Conservation (phyloP, 2,888 invertebrate genomes). For the Folsomia candida region DNA sequence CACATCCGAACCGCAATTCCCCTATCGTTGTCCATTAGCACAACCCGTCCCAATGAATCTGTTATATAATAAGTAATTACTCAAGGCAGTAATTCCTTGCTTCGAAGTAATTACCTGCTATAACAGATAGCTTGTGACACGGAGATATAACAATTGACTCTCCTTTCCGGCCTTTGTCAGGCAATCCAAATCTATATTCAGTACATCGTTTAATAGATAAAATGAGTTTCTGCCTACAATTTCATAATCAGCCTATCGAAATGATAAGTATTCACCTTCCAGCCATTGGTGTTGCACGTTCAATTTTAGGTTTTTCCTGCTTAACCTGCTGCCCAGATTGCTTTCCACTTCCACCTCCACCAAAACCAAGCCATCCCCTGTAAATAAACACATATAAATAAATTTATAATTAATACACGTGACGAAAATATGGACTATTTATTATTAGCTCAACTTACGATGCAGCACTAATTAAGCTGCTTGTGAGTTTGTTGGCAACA, state of each 20-base stretch:
- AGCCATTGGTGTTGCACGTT: conserved; percentile 70
- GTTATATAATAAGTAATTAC: too few species aligned
- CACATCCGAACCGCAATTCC: conserved; percentile 81
- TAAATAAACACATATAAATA: conserved; percentile 28
- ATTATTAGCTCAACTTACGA: conserved; percentile 52
- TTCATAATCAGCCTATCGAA: too few species aligned
- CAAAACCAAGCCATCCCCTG: conserved; percentile 57
- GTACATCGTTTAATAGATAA: conserved; percentile 7
- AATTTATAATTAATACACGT: conserved; percentile 15
- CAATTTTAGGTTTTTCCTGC: conserved; percentile 56
- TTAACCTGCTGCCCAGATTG: conserved; percentile 52
- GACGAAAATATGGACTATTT: not conserved
- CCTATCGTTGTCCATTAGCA: conserved; percentile 75
- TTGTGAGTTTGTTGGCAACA: conserved; percentile 80
- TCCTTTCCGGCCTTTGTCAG: conserved; percentile 75
- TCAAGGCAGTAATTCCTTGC: too few species aligned
- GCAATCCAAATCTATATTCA: conserved; percentile 67
- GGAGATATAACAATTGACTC: conserved; percentile 74
- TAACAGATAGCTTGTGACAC: conserved; percentile 72
- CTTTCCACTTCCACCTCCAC: conserved; percentile 52
- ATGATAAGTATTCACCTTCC: conserved; percentile 62
- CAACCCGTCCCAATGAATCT: conserved; percentile 83
- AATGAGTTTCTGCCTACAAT: too few species aligned
- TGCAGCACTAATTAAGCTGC: conserved; percentile 56
- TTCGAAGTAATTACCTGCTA: too few species aligned